Evolutionary conservation across 2,888 invertebrate genomes (phyloP).

Genomic region (Netelia fuscicornis): DNA sequence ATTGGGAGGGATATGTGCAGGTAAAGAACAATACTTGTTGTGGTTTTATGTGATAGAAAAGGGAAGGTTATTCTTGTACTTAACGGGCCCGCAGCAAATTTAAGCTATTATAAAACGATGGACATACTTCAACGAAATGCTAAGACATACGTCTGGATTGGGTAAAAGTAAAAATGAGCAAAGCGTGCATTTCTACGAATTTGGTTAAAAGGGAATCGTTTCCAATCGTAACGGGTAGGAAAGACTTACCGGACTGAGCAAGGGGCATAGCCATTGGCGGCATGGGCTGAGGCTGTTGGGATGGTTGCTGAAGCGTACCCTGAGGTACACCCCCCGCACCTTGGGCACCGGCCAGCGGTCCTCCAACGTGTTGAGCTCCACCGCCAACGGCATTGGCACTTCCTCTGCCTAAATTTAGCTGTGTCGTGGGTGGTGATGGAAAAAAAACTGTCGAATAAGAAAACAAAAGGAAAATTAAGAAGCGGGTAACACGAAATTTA

Average conservation of each 20-base stretch:
- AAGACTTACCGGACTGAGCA: conserved; percentile 76
- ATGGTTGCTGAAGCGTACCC: conserved; percentile 80
- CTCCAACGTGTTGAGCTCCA: conserved; percentile 80
- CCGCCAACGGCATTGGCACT: conserved; percentile 79
- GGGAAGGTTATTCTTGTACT: no score
- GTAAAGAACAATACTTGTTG: no score
- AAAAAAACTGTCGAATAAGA: conserved; percentile 32
- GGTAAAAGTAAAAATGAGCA: no score
- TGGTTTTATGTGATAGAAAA: no score
- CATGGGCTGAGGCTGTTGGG: conserved; percentile 79
- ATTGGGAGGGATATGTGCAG: no score
- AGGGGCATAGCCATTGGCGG: conserved; percentile 78
- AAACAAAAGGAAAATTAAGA: conserved; percentile 9
- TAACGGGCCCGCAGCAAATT: no score
- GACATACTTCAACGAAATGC: no score
- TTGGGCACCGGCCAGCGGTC: conserved; percentile 80
- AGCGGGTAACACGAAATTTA: no score
- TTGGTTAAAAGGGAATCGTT: background rate
- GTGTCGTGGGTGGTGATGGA: conserved; percentile 73
- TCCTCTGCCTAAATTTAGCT: conserved; percentile 77
- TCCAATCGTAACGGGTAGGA: background rate
- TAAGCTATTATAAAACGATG: no score
- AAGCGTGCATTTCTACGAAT: conserved; percentile 1
- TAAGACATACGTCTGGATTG: no score
- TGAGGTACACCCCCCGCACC: conserved; percentile 81